Base-by-base conservation (phyloP, 2,797 vertebrate genomes). In the Acanthiza pusilla region DNA sequence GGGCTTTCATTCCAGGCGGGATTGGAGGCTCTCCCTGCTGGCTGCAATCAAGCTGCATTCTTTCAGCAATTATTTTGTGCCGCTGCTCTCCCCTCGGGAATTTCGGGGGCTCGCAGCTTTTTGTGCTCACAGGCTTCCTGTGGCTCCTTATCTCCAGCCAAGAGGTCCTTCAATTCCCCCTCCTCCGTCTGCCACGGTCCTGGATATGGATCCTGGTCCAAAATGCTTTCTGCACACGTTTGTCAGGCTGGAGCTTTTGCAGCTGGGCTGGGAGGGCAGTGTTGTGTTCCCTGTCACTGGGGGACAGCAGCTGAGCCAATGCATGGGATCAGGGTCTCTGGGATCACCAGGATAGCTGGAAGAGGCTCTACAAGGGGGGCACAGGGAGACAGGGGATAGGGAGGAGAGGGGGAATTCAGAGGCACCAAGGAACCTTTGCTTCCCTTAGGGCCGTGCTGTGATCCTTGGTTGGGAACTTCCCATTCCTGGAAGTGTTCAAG, bases 51-150 rank as follows among this genome's bases (percentile, higher is more conserved):
- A 93, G 92, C 87, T 90, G 77, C 95, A 97, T 97, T 97, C 96
- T 94, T 97, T 95, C 94, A 96, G 93, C 94, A 96, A 96, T 96
- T 96, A 97, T 96, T 97, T 96, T 91, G 89, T 94, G 92, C 91
- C 1, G 5, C 76, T 95, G 89, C 79, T 93, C 87, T 94, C 84
- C 85, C 89, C 92, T 95, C 36, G 88, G 77, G 84, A 80, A 92
- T 93, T 95, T 96, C 36, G 76, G 81, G 84, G 89, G 70, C 92
- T 83, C n/a, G 17, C 26, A 85, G 92, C 89, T 91, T 91, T 90
- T 85, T 89, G 91, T 7, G 9, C 87, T 92, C 30, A 3, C 66
- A 84, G 82, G 85, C 87, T 96, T 96, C 92, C 94, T 92, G 48
- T 60, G 48, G 70, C 89, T 91, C 85, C 96, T 97, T 96, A 96